Conservation (phyloP, 2,113 vertebrate genomes). For the Erythrocebus patas region DNA sequence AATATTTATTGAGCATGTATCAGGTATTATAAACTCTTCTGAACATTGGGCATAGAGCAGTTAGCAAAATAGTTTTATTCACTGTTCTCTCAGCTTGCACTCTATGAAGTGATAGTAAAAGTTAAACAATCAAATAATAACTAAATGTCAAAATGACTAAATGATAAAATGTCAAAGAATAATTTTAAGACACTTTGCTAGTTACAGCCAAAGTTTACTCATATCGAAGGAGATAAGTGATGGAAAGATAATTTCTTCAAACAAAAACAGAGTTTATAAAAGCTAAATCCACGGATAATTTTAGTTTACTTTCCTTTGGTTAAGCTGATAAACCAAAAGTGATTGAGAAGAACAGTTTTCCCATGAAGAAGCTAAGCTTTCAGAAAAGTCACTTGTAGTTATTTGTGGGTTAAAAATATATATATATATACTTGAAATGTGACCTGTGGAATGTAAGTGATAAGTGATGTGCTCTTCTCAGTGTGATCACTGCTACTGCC, state of each 20-base stretch:
- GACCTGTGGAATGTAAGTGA: neutral
- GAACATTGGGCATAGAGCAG: neutral
- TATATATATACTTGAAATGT: neutral
- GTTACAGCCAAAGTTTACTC: neutral
- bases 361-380: neutral
- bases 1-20: neutral
- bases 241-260: neutral
- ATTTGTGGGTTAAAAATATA: neutral
- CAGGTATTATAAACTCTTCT: neutral
- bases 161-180: neutral
- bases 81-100: neutral
- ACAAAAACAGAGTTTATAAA: neutral
- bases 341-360: neutral
- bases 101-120: neutral
- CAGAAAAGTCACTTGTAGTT: neutral
- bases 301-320: neutral
- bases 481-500: neutral
- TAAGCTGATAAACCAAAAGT: neutral
- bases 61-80: neutral
- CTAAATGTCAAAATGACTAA: too few species aligned
- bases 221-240: neutral
- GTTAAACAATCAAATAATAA: too few species aligned
- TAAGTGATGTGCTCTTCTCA: neutral
- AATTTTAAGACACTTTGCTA: neutral
- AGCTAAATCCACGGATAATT: neutral